Evolutionary conservation across 2,797 vertebrate species (phyloP), one percentile per base, ranked within the genome.

Genomic region (Acanthurus lineatus): DNA sequence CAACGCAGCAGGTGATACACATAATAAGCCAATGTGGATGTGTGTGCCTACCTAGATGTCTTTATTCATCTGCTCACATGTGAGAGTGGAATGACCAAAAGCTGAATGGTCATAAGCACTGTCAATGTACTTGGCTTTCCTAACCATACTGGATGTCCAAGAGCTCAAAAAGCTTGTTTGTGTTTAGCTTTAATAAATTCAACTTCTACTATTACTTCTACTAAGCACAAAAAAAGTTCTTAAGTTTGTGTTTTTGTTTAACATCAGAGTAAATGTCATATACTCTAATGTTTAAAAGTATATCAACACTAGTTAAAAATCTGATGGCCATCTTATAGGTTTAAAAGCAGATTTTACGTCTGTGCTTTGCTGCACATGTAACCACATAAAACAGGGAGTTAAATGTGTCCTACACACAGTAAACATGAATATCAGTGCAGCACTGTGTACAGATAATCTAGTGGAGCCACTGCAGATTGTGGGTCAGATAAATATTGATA

Each of bases 1-100:
- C 40, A 54, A 42, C 57, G 53, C 52, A 64, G 62, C 51, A 42
- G 58, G 77, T 64, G 51, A 74, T 64, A 3, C 16, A 52, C 17
- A 57, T 60, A 68, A 59, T 58, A 22, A n/a, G 20, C 51, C 11
- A 19, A 1, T 44, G 68, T 32, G 51, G n/a, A n/a, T 51, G 25
- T n/a, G 19, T 45, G 60, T 62, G 66, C 54, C 9, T 59, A 12
- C 1, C 5, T 47, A 56, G 35, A 35, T 57, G 4, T 60, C n/a
- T 35, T n/a, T 62, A 20, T 69, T 66, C 15, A 25, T 63, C 38
- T 48, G 25, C 25, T 17, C 22, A 42, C 0, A n/a, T 57, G 6
- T 19, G 57, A 58, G 35, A 20, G 59, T 65, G 66, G 70, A 73
- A 40, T 20, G 62, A 75, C 63, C 71, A 45, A 68, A 44, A 74